Evolutionary conservation across 2,797 vertebrate species (phyloP), one percentile per base, ranked within the genome.

Genomic region (Pseudopleuronectes americanus): DNA sequence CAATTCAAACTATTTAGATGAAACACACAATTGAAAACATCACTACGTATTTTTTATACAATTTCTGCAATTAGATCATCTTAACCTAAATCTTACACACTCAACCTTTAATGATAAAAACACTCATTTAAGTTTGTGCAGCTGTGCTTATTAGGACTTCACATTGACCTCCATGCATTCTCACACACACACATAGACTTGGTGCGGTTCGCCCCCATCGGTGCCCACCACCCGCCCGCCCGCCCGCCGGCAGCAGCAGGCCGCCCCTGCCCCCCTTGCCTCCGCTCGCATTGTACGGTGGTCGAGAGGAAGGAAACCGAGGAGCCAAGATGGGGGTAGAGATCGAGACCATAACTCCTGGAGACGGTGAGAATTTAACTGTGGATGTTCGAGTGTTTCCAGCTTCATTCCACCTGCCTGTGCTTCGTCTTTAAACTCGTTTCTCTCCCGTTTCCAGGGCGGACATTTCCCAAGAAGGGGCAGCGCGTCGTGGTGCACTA

Each of bases 401-500:
- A 38, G 10, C 12, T 9, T 9, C 9, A 3, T 3, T 33, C 36
- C 36, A 12, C 36, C 36, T 12, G 43, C 6, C 4, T 19, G 4
- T 4, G 6, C 4, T 13, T 17, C 5, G 0, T 19, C 16, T 16
- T 45, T 8, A 7, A 19, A 45, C 43, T 8, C 21, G 2, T 51
- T 51, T 72, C 19, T 31, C 8, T 17, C 36, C 0, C 0, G 36
- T 49, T 82, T 87, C 8, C 87, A 97, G 96, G 96, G 81, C 92
- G 88, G 91, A 97, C 96, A 73, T 97, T 95, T 67, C 96, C 96
- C 45, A 97, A 96, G 81, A 96, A 94, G 89, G 96, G 96, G 38
- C 96, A 97, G 94, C 94, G 92, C 82, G 96, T 95, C 90, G 95
- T 96, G 90, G 96, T 97, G 78, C 96, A 97, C 81, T 97, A 97